phyloP scores from a whole-genome alignment of 2,797 vertebrate genomes.

The Austrolebias charrua region DNA sequence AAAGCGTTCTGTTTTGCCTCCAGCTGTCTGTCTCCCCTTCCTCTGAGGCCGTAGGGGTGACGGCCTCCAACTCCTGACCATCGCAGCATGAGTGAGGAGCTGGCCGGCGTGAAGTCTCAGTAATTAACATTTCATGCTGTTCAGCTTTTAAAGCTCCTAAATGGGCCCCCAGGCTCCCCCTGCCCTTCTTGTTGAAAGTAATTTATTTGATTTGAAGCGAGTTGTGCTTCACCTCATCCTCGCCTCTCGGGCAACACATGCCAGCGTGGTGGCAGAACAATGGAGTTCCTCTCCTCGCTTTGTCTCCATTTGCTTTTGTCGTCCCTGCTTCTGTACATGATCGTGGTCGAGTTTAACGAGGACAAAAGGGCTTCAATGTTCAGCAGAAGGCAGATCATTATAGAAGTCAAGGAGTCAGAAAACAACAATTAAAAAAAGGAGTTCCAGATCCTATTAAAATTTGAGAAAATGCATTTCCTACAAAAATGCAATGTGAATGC shows the following conservation, averaged over 20 bases:
- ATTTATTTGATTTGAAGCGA: constrained; percentile 73
- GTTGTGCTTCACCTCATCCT: constrained; percentile 63
- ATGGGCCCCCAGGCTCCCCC: constrained; percentile 46
- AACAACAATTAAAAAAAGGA: constrained; percentile 9
- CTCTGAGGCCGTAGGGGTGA: constrained; percentile 48
- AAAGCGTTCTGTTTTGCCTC: constrained; percentile 50
- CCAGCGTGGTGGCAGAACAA: constrained; percentile 55
- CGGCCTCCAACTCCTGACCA: constrained; percentile 74
- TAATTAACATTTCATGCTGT: constrained; percentile 83
- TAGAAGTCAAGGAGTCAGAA: constrained; percentile 53
- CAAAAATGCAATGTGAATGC: too few species aligned
- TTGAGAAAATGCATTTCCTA: too few species aligned
- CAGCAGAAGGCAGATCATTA: constrained; percentile 41
- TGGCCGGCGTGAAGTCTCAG: constrained; percentile 72
- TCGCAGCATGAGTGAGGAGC: constrained; percentile 66
- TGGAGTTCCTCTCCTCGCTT: constrained; percentile 56
- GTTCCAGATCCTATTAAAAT: neutral
- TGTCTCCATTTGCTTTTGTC: constrained; percentile 54
- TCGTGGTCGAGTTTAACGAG: constrained; percentile 68
- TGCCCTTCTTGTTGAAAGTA: constrained; percentile 47
- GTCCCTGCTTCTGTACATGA: constrained; percentile 31
- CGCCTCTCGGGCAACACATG: constrained; percentile 51
- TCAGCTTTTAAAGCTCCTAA: constrained; percentile 76
- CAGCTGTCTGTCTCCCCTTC: constrained; percentile 56
- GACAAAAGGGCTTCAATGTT: constrained; percentile 51